These are phyloP conservation scores for Sminthurinus aureus DNA, from an alignment of 2,888 invertebrate genomes.

Conservation along the genomic window DNA sequence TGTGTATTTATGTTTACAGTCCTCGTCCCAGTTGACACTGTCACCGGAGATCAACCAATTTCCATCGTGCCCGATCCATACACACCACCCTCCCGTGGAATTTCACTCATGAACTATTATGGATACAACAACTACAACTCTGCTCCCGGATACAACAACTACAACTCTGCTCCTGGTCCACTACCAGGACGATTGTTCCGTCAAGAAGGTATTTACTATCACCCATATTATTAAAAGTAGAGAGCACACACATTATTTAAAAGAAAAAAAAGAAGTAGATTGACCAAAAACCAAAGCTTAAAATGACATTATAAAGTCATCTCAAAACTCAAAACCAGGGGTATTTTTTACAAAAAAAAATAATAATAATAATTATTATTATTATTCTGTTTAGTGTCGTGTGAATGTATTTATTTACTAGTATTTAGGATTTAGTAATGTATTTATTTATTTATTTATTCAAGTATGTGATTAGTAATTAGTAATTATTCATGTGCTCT, in stretches of 20 bases:
- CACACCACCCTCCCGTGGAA: constrained; percentile 51
- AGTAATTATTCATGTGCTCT: too few relatives aligned
- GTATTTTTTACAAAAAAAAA: background rate
- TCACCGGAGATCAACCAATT: constrained; percentile 58
- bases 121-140: constrained; percentile 31
- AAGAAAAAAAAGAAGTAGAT: background rate
- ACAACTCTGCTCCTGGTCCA: constrained; percentile 7
- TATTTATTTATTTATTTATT: too few relatives aligned
- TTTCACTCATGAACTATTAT: constrained; percentile 35
- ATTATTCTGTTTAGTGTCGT: background rate
- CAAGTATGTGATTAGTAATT: too few relatives aligned
- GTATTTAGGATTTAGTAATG: too few relatives aligned
- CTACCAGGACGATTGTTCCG: constrained; percentile 32
- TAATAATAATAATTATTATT: constrained; percentile 2
- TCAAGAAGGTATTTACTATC: constrained; percentile 39
- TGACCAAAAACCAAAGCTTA: background rate
- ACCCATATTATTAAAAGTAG: background rate
- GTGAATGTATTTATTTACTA: too few relatives aligned
- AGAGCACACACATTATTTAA: background rate
- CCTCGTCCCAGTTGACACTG: constrained; percentile 58
- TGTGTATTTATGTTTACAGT: constrained; percentile 30
- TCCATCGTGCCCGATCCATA: constrained; percentile 58
- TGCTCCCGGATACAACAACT: background rate
- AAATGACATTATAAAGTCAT: background rate
- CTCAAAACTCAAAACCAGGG: background rate